Conservation (phyloP, 2,888 invertebrate species). For the Nysson spinosus region DNA sequence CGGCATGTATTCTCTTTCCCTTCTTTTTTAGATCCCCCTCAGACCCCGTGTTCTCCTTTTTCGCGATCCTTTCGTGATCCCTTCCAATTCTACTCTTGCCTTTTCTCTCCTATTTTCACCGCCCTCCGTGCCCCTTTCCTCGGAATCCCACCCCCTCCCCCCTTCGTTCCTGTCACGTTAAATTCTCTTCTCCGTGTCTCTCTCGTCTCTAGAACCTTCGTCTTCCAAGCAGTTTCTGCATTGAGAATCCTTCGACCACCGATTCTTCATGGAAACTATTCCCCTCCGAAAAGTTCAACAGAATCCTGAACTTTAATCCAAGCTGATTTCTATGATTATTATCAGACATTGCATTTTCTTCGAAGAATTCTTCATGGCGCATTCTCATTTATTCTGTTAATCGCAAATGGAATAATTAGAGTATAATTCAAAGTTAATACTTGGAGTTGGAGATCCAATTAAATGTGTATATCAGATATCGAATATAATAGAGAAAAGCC, state of each 20-base stretch:
- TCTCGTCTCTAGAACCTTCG: constrained; percentile 21
- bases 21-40: constrained; percentile 12
- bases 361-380: no score
- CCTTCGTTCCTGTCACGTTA: constrained; percentile 16
- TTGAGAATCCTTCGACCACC: constrained; percentile 53
- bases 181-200: constrained; percentile 23
- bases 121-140: constrained; percentile 20
- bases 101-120: constrained; percentile 48
- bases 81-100: constrained; percentile 42
- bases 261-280: constrained; percentile 42
- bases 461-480: no score
- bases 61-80: constrained; percentile 47
- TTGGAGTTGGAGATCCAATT: no score
- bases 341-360: no score
- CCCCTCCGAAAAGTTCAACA: not conserved
- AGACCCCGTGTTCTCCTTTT: constrained; percentile 33
- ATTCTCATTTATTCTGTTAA: no score
- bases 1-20: not conserved
- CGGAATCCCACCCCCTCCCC: constrained; percentile 3
- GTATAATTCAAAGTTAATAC: no score
- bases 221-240: not conserved
- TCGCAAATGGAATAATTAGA: no score
- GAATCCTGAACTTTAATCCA: no score
- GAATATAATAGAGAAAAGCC: no score
- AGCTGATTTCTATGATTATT: no score